These are phyloP conservation scores for Lottia scabra DNA, from an alignment of 2,888 invertebrate genomes.

Conservation along the genomic window DNA sequence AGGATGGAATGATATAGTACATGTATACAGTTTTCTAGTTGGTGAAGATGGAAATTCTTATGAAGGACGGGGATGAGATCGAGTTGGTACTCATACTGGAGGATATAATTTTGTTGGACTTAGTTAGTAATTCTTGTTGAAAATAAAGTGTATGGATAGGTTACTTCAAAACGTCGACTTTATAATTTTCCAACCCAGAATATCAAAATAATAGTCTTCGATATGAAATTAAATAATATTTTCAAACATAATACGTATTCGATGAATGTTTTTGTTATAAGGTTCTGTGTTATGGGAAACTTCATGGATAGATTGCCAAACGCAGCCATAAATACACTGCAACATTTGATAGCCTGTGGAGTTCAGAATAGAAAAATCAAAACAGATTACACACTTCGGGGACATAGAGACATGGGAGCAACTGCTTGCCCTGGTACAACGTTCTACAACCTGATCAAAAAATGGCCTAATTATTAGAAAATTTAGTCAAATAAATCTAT, in stretches of 20 bases:
- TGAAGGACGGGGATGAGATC: constrained; percentile 9
- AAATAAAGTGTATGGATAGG: too few species aligned
- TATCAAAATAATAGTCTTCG: too few species aligned
- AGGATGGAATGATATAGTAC: not conserved
- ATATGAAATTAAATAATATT: too few species aligned
- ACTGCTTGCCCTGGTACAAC: constrained; percentile 21
- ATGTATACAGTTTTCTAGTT: not conserved
- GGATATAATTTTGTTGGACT: constrained; percentile 11
- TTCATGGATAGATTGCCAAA: constrained; percentile 14
- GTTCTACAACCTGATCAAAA: constrained; percentile 17
- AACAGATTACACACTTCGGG: constrained; percentile 20
- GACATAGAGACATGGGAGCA: constrained; percentile 19
- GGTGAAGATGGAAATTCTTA: not conserved
- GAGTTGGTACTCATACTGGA: constrained; percentile 10
- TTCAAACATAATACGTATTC: too few species aligned
- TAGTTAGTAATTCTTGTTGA: not conserved
- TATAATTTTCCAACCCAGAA: too few species aligned
- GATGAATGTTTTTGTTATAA: too few species aligned
- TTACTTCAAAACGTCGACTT: not conserved
- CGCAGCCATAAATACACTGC: constrained; percentile 13
- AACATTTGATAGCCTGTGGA: constrained; percentile 18
- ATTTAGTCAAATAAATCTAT: too few species aligned
- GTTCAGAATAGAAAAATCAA: constrained; percentile 13
- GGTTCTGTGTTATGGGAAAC: constrained; percentile 22
- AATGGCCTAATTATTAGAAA: constrained; percentile 21